Evolutionary conservation across 2,797 vertebrate species (phyloP), one percentile per base, ranked within the genome.

Genomic region (Poecilia wingei): DNA sequence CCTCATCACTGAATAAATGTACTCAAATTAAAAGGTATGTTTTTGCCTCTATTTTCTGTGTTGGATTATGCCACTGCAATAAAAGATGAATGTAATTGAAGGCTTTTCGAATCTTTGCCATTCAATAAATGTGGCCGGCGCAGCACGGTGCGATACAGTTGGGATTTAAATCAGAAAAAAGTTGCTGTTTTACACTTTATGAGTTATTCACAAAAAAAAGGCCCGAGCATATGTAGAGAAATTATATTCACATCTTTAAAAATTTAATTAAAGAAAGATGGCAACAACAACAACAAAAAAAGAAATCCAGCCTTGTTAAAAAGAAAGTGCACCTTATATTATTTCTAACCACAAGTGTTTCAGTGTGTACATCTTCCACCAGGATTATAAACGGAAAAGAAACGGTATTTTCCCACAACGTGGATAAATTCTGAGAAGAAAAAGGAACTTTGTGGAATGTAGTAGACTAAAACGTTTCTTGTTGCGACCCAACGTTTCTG

Each of bases 191-290:
- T 70, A 45, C n/a, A 45, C 1, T 68, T 81, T 41, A 68, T 4
- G 51, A 53, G 70, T 75, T 49, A 68, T 64, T 80, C 45, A 79
- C 1, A 46, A 69, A 69, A 71, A 31, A 55, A 75, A 71, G 1
- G 59, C 76, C 6, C 78, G 4, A 4, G 1, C 1, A 4, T 78
- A 76, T 12, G 36, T 77, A 2, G 68, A 5, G 33, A 46, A 36
- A 79, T 36, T 76, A n/a, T 64, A 61, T 43, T 64, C 16, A 13
- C 39, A 22, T 49, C 18, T 28, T 45, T 20, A 20, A 43, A 75
- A 16, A 78, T 4, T 10, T 28, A 25, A 16, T 69, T 47, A 64
- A 22, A 68, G 2, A 43, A 76, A 69, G 36, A 39, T 0, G 13
- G 12, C 39, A 59, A 2, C 46, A 9, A 73, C 2, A 14, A 28